Evolutionary conservation across 2,888 invertebrate species (phyloP).

Genomic region (Drosophila quinaria): DNA sequence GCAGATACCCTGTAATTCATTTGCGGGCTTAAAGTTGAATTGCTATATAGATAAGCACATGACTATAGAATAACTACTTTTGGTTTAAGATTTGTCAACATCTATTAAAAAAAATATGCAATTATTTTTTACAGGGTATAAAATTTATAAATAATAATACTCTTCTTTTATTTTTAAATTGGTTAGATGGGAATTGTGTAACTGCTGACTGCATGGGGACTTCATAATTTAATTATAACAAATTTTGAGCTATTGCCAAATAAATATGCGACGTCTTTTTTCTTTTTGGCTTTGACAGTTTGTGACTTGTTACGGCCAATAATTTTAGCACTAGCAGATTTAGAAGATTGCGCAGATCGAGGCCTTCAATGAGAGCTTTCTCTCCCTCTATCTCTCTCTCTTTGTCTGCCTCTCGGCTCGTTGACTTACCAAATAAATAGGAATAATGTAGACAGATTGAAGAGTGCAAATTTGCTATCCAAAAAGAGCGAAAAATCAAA

Average conservation of each 20-base stretch:
- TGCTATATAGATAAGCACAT: too few species aligned
- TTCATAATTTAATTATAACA: constrained; percentile 25
- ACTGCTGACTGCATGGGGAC: background rate
- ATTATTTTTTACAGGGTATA: background rate
- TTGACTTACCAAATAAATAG: constrained; percentile 96
- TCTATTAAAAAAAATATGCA: background rate
- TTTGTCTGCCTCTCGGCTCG: background rate
- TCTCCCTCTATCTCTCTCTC: background rate
- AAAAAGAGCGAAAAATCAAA: constrained; percentile 93
- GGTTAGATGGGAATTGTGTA: background rate
- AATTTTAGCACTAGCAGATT: constrained; percentile 18
- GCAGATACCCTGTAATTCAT: background rate
- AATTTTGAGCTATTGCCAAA: constrained; percentile 55
- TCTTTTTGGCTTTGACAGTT: constrained; percentile 30
- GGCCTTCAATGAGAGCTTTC: constrained; percentile 21
- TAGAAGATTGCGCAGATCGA: constrained; percentile 43
- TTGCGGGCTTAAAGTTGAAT: too few species aligned
- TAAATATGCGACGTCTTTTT: constrained; percentile 32
- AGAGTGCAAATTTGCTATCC: constrained; percentile 91
- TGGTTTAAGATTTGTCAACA: background rate
- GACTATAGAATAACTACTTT: too few species aligned
- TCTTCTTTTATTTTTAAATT: background rate
- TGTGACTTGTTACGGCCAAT: constrained; percentile 32
- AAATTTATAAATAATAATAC: background rate
- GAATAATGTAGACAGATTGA: constrained; percentile 94